phyloP scores from a whole-genome alignment of 2,888 invertebrate genomes.

The Penaeus monodon region DNA sequence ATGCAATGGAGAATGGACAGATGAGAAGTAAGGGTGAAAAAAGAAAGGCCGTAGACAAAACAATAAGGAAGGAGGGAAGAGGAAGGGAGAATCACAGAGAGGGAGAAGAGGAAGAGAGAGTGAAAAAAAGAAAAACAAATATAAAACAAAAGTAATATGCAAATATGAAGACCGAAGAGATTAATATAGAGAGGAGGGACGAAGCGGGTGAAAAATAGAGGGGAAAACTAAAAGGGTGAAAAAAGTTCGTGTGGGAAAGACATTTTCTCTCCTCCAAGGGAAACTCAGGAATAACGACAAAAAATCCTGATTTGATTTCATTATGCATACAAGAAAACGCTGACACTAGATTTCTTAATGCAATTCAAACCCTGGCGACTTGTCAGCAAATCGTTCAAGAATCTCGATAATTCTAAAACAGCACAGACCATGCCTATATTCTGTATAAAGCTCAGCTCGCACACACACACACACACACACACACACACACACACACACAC shows the following conservation, averaged over 20 bases:
- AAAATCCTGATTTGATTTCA: not conserved
- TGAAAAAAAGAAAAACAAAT: not conserved
- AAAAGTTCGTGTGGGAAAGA: not conserved
- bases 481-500: no score
- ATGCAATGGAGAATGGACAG: not conserved
- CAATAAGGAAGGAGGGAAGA: no score
- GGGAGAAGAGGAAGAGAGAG: no score
- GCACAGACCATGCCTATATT: no score
- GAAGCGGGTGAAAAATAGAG: not conserved
- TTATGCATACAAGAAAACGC: no score
- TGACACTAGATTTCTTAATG: no score
- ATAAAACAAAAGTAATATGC: not conserved
- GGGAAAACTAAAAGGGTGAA: not conserved
- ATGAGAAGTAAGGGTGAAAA: not conserved
- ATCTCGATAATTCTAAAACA: no score
- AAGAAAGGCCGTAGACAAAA: not conserved
- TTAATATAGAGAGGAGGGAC: not conserved
- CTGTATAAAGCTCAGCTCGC: no score
- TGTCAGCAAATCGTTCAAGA: no score
- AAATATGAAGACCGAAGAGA: not conserved
- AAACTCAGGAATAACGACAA: conserved; percentile 2
- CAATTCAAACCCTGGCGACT: no score
- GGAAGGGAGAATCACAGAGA: no score
- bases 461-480: no score
- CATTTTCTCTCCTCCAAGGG: not conserved